Evolutionary conservation across 2,113 vertebrate genomes (phyloP), one percentile per base, ranked within the genome.

Genomic region (Acrocephalus kingi): DNA sequence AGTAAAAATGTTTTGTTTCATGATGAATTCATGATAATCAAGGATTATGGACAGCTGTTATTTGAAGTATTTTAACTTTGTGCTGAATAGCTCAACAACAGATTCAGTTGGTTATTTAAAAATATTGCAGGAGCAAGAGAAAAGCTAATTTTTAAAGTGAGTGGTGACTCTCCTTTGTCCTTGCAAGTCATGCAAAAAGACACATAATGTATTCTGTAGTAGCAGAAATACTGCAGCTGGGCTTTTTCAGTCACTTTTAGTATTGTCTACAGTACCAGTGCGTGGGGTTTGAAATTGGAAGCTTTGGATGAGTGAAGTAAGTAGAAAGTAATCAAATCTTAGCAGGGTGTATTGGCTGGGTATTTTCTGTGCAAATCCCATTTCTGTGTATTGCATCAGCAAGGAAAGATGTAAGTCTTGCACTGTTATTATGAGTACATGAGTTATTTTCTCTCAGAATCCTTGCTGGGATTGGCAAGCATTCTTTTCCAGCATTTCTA

Each of bases 401-500:
- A 45, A 67, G n/a, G 61, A 56, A 72, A 7, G 87, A 43, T 62
- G 5, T 17, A 58, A 76, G 33, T 74, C 27, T 64, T 84, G 35
- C 66, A 49, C 64, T 74, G 37, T 54, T 54, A 12, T 4, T 91
- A 46, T 28, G 46, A 83, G 31, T 39, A 39, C 33, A 14, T 6
- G 39, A 75, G 51, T 63, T 88, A 55, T 54, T 93, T 87, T 86
- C 62, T 66, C 61, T 79, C 54, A n/a, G 55, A 87, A 89, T 56
- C 13, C 45, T 61, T 59, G 35, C 46, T 94, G 71, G 63, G 37
- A 78, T 81, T 90, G 72, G 72, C 30, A 74, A 61, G 37, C 6
- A 1, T 66, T 49, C 51, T 88, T 89, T 97, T 89, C 91, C 85
- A 56, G 93, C 66, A 41, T 95, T 84, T 69, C 76, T 96, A 54